These are phyloP conservation scores for Coremacera marginata DNA, from an alignment of 2,888 invertebrate genomes.

Conservation along the genomic window DNA sequence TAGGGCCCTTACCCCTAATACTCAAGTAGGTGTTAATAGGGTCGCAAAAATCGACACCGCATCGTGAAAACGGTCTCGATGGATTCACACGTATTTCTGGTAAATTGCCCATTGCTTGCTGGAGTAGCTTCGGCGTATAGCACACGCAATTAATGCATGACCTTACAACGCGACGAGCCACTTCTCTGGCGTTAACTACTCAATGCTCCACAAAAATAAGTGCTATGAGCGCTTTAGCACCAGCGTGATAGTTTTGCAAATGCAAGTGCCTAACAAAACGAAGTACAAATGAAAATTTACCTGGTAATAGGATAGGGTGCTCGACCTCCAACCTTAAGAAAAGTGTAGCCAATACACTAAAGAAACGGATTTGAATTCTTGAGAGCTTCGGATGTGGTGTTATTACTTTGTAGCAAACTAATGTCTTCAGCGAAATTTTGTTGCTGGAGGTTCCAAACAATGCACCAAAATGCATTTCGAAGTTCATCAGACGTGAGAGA, in stretches of 20 bases:
- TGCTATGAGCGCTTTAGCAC: constrained; percentile 40
- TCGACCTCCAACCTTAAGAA: constrained; percentile 43
- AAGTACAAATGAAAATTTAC: constrained; percentile 35
- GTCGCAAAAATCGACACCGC: constrained; percentile 40
- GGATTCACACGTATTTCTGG: constrained; percentile 31
- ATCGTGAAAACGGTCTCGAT: constrained; percentile 36
- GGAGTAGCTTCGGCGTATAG: neutral
- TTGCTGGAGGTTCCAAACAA: no score
- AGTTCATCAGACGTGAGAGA: neutral
- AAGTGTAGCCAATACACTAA: constrained; percentile 16
- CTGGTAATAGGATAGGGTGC: constrained; percentile 16
- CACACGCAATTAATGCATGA: neutral
- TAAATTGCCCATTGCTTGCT: constrained; percentile 13
- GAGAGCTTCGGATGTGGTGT: neutral
- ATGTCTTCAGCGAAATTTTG: no score
- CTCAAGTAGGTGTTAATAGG: constrained; percentile 38
- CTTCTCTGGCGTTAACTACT: constrained; percentile 28
- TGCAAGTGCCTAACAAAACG: constrained; percentile 34
- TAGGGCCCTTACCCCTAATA: constrained; percentile 29
- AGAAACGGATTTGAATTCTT: no score
- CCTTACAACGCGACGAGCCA: constrained; percentile 15
- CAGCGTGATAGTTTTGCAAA: constrained; percentile 42
- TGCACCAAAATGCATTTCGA: no score
- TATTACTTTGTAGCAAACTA: constrained; percentile 3
- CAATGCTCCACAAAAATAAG: constrained; percentile 37